phyloP scores from a whole-genome alignment of 2,797 vertebrate genomes.

The Rousettus madagascariensis region DNA sequence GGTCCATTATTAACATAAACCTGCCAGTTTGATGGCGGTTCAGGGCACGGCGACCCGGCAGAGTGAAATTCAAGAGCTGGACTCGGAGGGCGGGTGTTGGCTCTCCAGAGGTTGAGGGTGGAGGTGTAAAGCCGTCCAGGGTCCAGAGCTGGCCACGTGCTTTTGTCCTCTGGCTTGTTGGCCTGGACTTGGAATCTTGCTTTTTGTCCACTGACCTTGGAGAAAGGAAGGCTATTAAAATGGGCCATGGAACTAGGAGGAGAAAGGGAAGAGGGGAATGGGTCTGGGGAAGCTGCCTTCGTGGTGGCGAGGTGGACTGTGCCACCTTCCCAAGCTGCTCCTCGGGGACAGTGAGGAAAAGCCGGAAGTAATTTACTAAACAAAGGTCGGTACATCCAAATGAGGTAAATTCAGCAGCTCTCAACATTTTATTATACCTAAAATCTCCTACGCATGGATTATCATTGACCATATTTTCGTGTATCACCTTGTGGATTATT shows the following conservation, averaged over 20 bases:
- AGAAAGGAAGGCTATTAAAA: slow-evolving; percentile 9
- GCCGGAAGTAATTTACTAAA: not conserved
- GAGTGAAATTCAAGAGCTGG: not conserved
- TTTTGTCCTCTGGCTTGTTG: slow-evolving; percentile 28
- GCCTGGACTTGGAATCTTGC: slow-evolving; percentile 12
- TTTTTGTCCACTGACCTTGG: not conserved
- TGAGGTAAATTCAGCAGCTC: not conserved
- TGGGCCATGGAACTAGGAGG: not conserved
- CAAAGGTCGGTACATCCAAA: not conserved
- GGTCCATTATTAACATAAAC: not conserved
- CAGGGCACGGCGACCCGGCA: not conserved
- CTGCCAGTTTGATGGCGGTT: not conserved
- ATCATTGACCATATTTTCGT: not conserved
- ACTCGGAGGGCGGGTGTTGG: not conserved
- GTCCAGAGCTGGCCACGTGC: not conserved
- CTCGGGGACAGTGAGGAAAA: not conserved
- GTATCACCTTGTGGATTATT: not conserved
- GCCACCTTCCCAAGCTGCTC: not conserved
- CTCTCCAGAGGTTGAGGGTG: not conserved
- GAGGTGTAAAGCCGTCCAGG: not conserved
- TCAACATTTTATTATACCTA: not conserved
- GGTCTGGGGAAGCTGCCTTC: not conserved
- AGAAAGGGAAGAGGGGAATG: not conserved
- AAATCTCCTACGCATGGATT: not conserved
- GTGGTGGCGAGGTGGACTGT: not conserved